Conservation (phyloP, 2,888 invertebrate genomes). For the Aphidius colemani region DNA sequence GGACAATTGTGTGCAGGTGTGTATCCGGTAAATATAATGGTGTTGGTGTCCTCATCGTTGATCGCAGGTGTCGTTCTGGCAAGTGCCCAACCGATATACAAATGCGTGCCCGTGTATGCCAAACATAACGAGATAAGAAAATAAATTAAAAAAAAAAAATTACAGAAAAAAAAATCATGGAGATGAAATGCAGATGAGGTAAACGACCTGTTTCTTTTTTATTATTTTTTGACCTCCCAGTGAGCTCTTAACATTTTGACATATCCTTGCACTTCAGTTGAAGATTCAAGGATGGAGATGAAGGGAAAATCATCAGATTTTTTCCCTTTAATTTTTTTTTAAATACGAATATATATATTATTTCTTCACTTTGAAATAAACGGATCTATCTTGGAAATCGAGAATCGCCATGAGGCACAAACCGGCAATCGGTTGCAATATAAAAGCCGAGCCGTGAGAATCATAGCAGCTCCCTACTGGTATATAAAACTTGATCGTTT, state of each 20-base stretch:
- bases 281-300: conserved; percentile 27
- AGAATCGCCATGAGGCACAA: conserved; percentile 42
- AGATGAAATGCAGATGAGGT: conserved; percentile 14
- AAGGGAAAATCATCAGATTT: conserved; percentile 8
- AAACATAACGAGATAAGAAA: too few relatives aligned
- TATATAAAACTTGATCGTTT: conserved; percentile 3
- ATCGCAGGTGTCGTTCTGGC: conserved; percentile 33
- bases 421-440: conserved; percentile 34
- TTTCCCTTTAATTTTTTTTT: conserved; percentile 1
- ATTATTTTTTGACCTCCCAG: not conserved
- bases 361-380: conserved; percentile 11
- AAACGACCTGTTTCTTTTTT: conserved; percentile 1
- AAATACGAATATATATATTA: not conserved
- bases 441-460: conserved; percentile 45
- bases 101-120: not conserved
- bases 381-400: conserved; percentile 35
- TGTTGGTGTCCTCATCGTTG: conserved; percentile 21
- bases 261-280: conserved; percentile 20
- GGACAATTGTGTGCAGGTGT: conserved; percentile 35
- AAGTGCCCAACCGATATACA: conserved; percentile 10
- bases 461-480: conserved; percentile 38
- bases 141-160: not conserved
- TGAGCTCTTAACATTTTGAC: not conserved
- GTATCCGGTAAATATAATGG: conserved; percentile 41
- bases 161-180: too few relatives aligned